Evolutionary conservation across 2,797 vertebrate species (phyloP), one percentile per base, ranked within the genome.

Genomic region (Allobates femoralis): DNA sequence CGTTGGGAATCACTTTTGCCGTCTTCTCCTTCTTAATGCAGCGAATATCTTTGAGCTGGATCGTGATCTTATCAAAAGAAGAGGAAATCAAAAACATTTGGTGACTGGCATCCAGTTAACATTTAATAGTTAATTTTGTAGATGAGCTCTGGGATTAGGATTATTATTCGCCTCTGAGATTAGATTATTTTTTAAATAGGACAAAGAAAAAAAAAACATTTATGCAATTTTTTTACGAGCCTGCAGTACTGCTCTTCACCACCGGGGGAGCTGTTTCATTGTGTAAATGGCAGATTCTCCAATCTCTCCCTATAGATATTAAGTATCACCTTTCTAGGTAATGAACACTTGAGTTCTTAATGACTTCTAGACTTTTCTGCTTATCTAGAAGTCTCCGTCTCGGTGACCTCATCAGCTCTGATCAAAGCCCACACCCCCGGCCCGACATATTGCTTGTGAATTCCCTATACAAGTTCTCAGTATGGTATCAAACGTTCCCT

Each of bases 1-100:
- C 97, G 0, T 98, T 98, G 81, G 97, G 97, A 86, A 98, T 98
- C 91, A 98, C 94, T 91, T 97, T 97, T 73, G 97, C 97, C 0
- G 97, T 98, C 93, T 98, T 98, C 88, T 98, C 97, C 92, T 98
- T 98, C 87, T 96, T 97, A 86, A 98, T 94, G 51, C 94, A 95
- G 0, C 94, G 96, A 67, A 98, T 95, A 69, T 98, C 97, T 92
- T 96, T 97, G 91, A 98, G 87, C 91, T 96, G 95, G 92, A 98
- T 97, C 81, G 96, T 97, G 91, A 98, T 97, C 97, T 98, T 89
- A 64, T 6, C 46, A 76, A 8, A 3, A 0, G 46, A 21, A 55
- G 37, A 56, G 3, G 14, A 37, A 69, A 19, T 32, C 64, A 32
- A 26, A 14, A 66, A 18, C 26, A 16, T 66, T 15, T 28, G 34